Conservation (phyloP, 2,797 vertebrate species). For the Lacerta agilis region DNA sequence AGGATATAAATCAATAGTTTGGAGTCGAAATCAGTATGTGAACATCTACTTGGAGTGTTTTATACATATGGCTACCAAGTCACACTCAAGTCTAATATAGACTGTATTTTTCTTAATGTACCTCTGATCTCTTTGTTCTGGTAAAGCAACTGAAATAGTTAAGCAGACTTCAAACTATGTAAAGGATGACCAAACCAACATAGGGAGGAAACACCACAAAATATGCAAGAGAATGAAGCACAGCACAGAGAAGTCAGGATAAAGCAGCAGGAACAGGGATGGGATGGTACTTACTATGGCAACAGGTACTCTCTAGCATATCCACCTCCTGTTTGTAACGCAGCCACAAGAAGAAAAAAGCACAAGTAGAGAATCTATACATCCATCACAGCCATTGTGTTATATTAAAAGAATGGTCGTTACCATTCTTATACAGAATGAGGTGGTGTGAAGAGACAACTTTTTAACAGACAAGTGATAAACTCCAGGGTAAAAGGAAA, state of each 20-base stretch:
- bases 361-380: conserved; percentile 99
- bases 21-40: neutral
- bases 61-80: neutral
- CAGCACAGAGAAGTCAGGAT: conserved; percentile 76
- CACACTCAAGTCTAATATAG: neutral
- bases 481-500: conserved; percentile 66
- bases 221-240: conserved; percentile 78
- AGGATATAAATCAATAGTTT: neutral
- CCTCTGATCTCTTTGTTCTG: neutral
- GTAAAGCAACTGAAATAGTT: conserved; percentile 41
- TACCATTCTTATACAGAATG: conserved; percentile 89
- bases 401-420: conserved; percentile 86
- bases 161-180: conserved; percentile 24
- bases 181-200: conserved; percentile 42
- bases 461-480: conserved; percentile 78
- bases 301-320: conserved; percentile 99
- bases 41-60: neutral
- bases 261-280: conserved; percentile 70
- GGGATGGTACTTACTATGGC: conserved; percentile 97
- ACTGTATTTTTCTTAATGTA: neutral
- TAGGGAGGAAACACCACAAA: conserved; percentile 63
- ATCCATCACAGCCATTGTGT: conserved; percentile 93
- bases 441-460: conserved; percentile 82
- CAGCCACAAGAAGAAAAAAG: conserved; percentile 98
- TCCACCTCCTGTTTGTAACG: conserved; percentile 97